These are phyloP conservation scores for Penaeus vannamei DNA, from an alignment of 1,140 invertebrate genomes.

Conservation along the genomic window DNA sequence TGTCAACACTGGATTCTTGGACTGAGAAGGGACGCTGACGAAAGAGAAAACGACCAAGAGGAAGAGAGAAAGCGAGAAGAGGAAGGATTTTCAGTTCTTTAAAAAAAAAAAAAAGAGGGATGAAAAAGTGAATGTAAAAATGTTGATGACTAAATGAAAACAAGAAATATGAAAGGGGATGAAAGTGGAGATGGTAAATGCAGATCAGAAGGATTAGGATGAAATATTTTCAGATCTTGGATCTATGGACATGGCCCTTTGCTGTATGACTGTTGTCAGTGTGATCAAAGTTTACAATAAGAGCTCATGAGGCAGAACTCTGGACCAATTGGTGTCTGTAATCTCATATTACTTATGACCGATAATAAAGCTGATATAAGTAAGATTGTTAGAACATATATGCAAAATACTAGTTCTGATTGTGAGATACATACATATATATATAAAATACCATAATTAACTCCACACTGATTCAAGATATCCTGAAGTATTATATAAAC, in stretches of 20 bases:
- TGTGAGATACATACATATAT: too few relatives aligned
- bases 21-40: constrained; percentile 77
- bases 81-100: not conserved
- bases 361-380: too few relatives aligned
- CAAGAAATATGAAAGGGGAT: not conserved
- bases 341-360: too few relatives aligned
- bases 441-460: not conserved
- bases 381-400: too few relatives aligned
- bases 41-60: not conserved
- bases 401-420: too few relatives aligned
- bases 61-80: not conserved
- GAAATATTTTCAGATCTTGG: constrained; percentile 1
- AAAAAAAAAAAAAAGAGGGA: not conserved
- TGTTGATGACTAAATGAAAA: not conserved
- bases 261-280: too few relatives aligned
- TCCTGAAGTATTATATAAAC: constrained; percentile 26
- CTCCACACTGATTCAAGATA: constrained; percentile 3
- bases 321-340: too few relatives aligned
- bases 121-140: not conserved
- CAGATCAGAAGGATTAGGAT: not conserved
- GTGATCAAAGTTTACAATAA: too few relatives aligned
- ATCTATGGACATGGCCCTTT: too few relatives aligned
- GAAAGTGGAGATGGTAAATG: not conserved
- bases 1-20: constrained; percentile 95
- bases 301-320: too few relatives aligned